Evolutionary conservation across 1,140 invertebrate species (phyloP).

Genomic region (Cydia fagiglandana): DNA sequence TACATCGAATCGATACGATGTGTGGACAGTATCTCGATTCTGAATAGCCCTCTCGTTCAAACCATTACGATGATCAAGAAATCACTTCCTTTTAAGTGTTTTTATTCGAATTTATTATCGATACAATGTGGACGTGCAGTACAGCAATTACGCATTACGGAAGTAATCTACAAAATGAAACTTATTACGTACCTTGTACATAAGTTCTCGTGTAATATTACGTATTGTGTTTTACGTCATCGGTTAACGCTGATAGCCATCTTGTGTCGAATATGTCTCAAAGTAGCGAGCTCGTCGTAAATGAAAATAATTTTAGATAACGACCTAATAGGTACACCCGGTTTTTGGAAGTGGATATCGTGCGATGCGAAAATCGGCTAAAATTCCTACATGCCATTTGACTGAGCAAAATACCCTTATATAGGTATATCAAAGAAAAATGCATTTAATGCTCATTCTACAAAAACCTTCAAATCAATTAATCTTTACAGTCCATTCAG

Average conservation of each 20-base stretch:
- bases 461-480: no score
- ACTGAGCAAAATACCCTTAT: no score
- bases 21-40: not conserved
- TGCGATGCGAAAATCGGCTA: no score
- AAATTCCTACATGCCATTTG: no score
- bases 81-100: constrained; percentile 35
- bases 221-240: constrained; percentile 44
- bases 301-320: not conserved
- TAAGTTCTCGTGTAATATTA: constrained; percentile 45
- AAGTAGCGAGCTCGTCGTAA: not conserved
- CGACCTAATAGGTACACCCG: not conserved
- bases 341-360: no score
- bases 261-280: constrained; percentile 22
- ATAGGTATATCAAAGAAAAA: no score
- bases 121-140: constrained; percentile 43
- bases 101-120: constrained; percentile 46
- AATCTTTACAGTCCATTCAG: no score
- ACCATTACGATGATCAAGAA: constrained; percentile 29
- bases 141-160: constrained; percentile 50
- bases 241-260: constrained; percentile 23
- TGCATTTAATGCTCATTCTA: no score
- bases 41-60: constrained; percentile 18
- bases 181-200: constrained; percentile 48
- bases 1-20: constrained; percentile 4
- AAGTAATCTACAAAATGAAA: constrained; percentile 50